Conservation (phyloP, 2,113 vertebrate species). For the Atrichornis clamosus region DNA sequence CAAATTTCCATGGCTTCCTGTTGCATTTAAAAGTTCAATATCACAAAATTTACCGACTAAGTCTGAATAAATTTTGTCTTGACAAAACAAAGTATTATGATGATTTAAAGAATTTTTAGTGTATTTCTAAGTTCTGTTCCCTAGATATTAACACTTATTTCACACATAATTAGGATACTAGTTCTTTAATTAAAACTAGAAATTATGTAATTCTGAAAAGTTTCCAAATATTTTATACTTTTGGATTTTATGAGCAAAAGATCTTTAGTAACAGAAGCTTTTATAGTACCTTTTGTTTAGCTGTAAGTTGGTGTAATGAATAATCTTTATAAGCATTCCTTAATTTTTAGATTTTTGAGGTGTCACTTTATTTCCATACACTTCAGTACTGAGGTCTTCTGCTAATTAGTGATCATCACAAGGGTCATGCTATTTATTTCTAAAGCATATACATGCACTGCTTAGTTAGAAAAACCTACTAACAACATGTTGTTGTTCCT, state of each 20-base stretch:
- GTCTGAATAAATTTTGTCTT: not conserved
- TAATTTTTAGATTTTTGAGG: not conserved
- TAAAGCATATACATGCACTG: not conserved
- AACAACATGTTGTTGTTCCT: not conserved
- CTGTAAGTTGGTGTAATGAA: not conserved
- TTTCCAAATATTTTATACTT: not conserved
- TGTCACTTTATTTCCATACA: not conserved
- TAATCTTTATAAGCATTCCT: not conserved
- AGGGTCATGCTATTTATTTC: not conserved
- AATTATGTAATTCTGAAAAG: not conserved
- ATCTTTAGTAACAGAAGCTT: not conserved
- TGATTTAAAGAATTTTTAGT: not conserved
- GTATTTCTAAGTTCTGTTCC: not conserved
- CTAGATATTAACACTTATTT: not conserved
- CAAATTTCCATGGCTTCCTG: not conserved
- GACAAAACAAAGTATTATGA: not conserved
- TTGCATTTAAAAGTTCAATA: not conserved
- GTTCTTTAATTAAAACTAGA: not conserved
- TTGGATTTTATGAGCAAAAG: not conserved
- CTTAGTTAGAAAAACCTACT: not conserved
- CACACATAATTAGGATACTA: not conserved
- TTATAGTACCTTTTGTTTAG: not conserved
- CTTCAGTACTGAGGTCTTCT: not conserved
- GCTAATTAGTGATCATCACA: not conserved
- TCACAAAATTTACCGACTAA: not conserved